Percentiles rank a stretch among this genome's conserved stretches.
Conservation (phyloP, 2,888 invertebrate species). For the Hydrotaea cyrtoneurina region DNA sequence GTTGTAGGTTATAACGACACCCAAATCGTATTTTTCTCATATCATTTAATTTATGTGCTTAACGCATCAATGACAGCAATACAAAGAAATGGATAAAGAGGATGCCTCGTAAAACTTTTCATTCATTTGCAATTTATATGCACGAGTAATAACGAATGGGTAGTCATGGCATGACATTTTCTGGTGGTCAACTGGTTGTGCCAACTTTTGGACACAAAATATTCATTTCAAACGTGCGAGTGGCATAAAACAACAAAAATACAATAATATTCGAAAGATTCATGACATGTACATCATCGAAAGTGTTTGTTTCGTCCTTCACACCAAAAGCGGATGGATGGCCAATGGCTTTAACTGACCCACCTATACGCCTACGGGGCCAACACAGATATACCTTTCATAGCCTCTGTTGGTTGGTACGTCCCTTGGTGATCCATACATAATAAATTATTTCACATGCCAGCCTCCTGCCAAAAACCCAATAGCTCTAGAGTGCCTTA, state of each 20-base stretch:
- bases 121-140: constrained; percentile 4
- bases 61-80: too few species aligned
- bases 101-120: neutral
- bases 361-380: neutral
- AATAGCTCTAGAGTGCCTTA: neutral
- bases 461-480: neutral
- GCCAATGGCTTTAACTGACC: neutral
- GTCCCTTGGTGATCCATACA: neutral
- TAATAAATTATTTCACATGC: constrained; percentile 3
- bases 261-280: too few species aligned
- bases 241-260: too few species aligned
- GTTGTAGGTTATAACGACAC: too few species aligned
- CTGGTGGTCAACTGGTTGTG: too few species aligned
- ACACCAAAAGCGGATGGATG: neutral
- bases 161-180: too few species aligned
- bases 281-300: too few species aligned
- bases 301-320: neutral
- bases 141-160: neutral
- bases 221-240: neutral
- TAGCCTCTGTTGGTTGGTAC: neutral
- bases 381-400: neutral
- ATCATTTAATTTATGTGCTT: too few species aligned
- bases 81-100: neutral
- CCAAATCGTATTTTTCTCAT: too few species aligned
- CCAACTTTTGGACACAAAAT: neutral